Percentiles rank a stretch among this genome's conserved stretches.
Evolutionary conservation across 2,888 invertebrate species (phyloP).

Genomic region (Osedax frankpressi): DNA sequence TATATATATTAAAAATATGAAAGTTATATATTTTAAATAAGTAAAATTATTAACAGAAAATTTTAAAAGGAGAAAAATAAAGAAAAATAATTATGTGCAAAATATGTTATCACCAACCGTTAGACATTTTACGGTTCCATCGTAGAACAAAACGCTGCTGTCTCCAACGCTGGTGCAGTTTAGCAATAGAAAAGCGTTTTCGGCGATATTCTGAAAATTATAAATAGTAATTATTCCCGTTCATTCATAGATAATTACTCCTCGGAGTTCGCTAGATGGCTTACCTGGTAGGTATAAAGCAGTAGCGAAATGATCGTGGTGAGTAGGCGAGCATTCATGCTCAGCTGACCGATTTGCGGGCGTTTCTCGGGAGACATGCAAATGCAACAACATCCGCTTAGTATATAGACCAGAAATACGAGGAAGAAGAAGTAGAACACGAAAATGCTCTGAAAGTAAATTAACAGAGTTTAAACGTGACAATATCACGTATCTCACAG

Average conservation of each 20-base stretch:
- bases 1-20: too few relatives aligned
- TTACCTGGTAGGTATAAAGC: conserved; percentile 21
- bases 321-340: conserved; percentile 9
- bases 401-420: conserved; percentile 14
- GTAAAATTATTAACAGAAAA: too few relatives aligned
- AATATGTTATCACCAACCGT: neutral
- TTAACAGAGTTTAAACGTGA: too few relatives aligned
- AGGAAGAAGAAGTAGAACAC: conserved; percentile 13
- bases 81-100: too few relatives aligned
- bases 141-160: conserved; percentile 20
- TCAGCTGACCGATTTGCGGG: conserved; percentile 8
- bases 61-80: too few relatives aligned
- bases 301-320: conserved; percentile 17
- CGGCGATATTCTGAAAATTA: conserved; percentile 14
- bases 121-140: conserved; percentile 22
- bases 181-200: conserved; percentile 20
- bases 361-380: conserved; percentile 8
- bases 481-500: too few relatives aligned
- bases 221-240: neutral
- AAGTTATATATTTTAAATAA: too few relatives aligned
- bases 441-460: conserved; percentile 1
- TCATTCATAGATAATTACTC: neutral
- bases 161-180: conserved; percentile 18
- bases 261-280: neutral
- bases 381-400: conserved; percentile 14